Base-by-base conservation (phyloP, 2,888 invertebrate genomes). In the Slavum lentiscoides region DNA sequence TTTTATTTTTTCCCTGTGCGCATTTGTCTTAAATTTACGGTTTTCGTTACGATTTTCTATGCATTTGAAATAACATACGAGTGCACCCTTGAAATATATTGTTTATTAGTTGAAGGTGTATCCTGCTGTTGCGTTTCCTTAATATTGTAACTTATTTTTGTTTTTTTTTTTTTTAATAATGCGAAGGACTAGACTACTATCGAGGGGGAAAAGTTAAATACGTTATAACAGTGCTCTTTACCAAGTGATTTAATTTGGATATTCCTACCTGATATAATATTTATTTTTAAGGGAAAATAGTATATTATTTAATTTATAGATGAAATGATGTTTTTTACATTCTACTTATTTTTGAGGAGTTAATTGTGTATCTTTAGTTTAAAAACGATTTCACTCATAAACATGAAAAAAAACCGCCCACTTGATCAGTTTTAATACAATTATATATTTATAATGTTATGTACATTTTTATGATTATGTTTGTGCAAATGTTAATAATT, bases 291-390 rank as follows among this genome's bases (percentile, higher is more conserved):
- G 64, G 55, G 55, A 72, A 69, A 55, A 53, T 77, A 67, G 30
- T 75, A 15, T 23, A 62, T 68, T 30, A 76, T 68, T 49, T 75
- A 58, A 75, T 59, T 59, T 67, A 30, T 64, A 72, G 30, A 72
- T 15, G 80, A 80, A 72, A 80, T 80, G 80, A 80, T 80, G 80
- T 80, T 80, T 80, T 80, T 80, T 80, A 80, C 80, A 80, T 80
- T 80, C 55, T 70, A 72, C 39, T 64, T 80, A 80, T 70, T 55
- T 30, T 55, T 62, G 68, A 62, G 72, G 59, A 62, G 72, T 80
- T 64, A 37, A 80, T 69, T 15, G 55, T 69, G n/a, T 62, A 23
- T 80, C 43, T 70, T 74, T 43, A 72, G 39, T 80, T 49, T 49
- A 70, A 80, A 69, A 72, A 80, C 58, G 30, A 59, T 76, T 68